These are phyloP conservation scores for Oncorhynchus kisutch DNA, from an alignment of 2,113 vertebrate species.

Conservation along the genomic window DNA sequence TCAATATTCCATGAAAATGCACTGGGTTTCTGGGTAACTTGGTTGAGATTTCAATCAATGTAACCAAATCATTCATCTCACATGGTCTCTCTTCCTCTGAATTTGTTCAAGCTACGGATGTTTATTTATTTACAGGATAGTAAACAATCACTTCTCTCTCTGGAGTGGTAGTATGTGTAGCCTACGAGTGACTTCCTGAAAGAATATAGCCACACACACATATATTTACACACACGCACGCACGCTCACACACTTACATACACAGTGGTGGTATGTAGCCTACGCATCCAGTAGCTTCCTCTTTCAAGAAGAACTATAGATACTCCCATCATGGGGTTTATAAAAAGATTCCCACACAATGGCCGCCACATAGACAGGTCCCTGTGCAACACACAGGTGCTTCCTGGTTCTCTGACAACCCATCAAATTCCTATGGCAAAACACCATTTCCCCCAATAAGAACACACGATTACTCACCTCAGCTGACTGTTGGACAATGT, in stretches of 20 bases:
- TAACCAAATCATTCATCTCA: too few species aligned
- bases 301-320: constrained; percentile 48
- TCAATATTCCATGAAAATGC: too few species aligned
- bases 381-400: constrained; percentile 58
- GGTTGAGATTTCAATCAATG: too few species aligned
- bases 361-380: constrained; percentile 27
- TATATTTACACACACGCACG: neutral
- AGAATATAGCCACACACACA: neutral
- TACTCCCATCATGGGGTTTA: constrained; percentile 51
- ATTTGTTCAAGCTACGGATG: too few species aligned
- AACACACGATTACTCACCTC: constrained; percentile 40
- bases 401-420: constrained; percentile 62
- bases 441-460: constrained; percentile 51
- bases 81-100: too few species aligned
- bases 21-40: too few species aligned
- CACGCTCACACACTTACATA: neutral
- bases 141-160: too few species aligned
- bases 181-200: too few species aligned
- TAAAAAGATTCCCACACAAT: constrained; percentile 68
- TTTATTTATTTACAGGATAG: too few species aligned
- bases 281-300: constrained; percentile 57
- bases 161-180: too few species aligned
- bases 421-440: constrained; percentile 43
- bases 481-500: constrained; percentile 35
- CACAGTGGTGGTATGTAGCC: constrained; percentile 23